A percentile compares a stretch with the other conserved stretches of the same genome.
Evolutionary conservation across 2,888 invertebrate genomes (phyloP).

Genomic region (Eristalinus sepulchralis): DNA sequence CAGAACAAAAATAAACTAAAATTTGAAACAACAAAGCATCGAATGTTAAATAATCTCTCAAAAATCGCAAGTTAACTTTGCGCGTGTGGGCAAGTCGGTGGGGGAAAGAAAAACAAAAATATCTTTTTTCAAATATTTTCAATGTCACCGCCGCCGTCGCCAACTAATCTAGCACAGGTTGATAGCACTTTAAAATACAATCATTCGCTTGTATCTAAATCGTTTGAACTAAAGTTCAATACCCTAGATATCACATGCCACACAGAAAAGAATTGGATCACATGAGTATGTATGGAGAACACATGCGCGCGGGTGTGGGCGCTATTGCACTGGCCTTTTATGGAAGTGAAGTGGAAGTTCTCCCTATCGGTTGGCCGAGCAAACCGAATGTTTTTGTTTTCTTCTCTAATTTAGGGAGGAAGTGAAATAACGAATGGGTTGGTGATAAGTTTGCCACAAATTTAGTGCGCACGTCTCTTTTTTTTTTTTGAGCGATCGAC

Average conservation of each 20-base stretch:
- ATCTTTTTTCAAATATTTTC: slow-evolving; percentile 1
- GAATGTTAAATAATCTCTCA: not conserved
- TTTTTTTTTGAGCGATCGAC: not conserved
- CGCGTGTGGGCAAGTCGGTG: not conserved
- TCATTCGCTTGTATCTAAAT: not conserved
- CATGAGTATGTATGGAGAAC: not conserved
- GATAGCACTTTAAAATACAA: not conserved
- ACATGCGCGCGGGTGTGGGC: not conserved
- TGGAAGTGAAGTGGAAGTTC: not conserved
- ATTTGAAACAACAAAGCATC: not conserved
- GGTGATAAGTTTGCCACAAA: not conserved
- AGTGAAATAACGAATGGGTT: not conserved
- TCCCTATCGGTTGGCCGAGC: not conserved
- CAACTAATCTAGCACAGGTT: slow-evolving; percentile 6
- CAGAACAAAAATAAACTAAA: not conserved
- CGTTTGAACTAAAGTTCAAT: slow-evolving; percentile 15
- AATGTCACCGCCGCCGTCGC: slow-evolving; percentile 12
- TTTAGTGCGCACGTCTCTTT: not conserved
- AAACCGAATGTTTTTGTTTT: not conserved
- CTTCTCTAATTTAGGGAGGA: not conserved
- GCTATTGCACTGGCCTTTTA: not conserved
- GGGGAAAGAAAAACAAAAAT: not conserved
- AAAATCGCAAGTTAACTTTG: not conserved
- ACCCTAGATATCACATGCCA: slow-evolving; percentile 9
- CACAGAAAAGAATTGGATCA: not conserved